Evolutionary conservation across 1,140 invertebrate species (phyloP), one percentile per base, ranked within the genome.

Genomic region (Dreissena polymorpha): DNA sequence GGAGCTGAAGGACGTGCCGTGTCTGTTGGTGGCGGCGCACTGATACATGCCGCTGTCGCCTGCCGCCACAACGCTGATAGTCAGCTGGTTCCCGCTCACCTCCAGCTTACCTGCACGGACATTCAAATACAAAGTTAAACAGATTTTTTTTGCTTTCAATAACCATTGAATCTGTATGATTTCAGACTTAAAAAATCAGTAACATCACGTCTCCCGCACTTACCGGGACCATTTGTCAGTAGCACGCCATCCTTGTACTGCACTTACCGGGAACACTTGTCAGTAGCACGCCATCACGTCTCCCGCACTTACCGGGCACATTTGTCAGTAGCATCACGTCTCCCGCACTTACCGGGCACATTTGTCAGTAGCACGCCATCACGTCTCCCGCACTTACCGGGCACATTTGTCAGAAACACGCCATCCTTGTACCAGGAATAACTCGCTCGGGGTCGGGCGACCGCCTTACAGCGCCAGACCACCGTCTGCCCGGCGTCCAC

Each of bases 391-490:
- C 39, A 8, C 39, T 60, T 57, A 78, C 78, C 84, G n/a, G 84
- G 77, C 51, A 70, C 27, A 16, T 63, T 53, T 63, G 63, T 16
- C 8, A 85, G 95, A 79, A 94, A 94, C 63, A 94, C 71, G 7
- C 80, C 86, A 75, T 89, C 97, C 93, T 95, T 96, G 89, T 96
- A 96, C 97, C 97, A 99, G 75, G 95, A 96, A 89, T 99, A 99
- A 86, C 95, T 98, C 0, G 98, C 97, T 55, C 96, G 95, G 39
- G 98, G 98, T 89, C 98, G 97, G 21, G 97, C 97, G 94, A 98
- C 98, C 0, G 97, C 97, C 94, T 98, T 97, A 93, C 98, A 99
- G 63, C 96, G 97, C 96, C 98, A 99, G 0, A 95, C 96, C 3
- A 99, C 92, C 88, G 97, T 95, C 81, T 95, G 95, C 39, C 88